Conservation (phyloP, 2,888 invertebrate genomes). For the Drymonia ruficornis region DNA sequence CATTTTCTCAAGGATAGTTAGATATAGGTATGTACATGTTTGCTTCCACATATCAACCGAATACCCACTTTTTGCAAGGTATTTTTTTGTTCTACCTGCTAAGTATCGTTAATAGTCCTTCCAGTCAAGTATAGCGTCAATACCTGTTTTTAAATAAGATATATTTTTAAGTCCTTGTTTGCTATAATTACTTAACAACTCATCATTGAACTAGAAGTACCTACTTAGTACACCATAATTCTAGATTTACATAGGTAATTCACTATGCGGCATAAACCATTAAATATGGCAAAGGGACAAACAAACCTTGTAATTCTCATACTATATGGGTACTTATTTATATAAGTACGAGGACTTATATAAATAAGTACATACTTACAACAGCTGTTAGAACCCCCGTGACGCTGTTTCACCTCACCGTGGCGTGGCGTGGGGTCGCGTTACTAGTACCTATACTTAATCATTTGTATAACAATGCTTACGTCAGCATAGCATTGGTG, state of each 20-base stretch:
- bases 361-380: not conserved
- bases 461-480: not conserved
- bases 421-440: not conserved
- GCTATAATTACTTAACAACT: conserved; percentile 15
- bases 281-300: not conserved
- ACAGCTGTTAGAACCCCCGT: not conserved
- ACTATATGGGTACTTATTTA: not conserved
- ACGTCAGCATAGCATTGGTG: not conserved
- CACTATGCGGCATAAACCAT: not conserved
- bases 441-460: not conserved
- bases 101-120: conserved; percentile 29
- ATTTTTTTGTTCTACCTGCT: conserved; percentile 27
- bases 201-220: conserved; percentile 9
- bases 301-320: not conserved
- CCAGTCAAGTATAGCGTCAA: conserved; percentile 24
- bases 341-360: not conserved
- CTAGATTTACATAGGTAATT: not conserved
- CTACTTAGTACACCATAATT: too few species aligned
- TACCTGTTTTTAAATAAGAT: conserved; percentile 13
- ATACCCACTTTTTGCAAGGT: conserved; percentile 33
- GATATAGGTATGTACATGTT: conserved; percentile 12
- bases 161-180: conserved; percentile 7
- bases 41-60: conserved; percentile 24
- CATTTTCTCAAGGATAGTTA: conserved; percentile 24
- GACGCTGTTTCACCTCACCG: not conserved